phyloP scores from a whole-genome alignment of 1,140 invertebrate species.

The Anastrepha ludens region DNA sequence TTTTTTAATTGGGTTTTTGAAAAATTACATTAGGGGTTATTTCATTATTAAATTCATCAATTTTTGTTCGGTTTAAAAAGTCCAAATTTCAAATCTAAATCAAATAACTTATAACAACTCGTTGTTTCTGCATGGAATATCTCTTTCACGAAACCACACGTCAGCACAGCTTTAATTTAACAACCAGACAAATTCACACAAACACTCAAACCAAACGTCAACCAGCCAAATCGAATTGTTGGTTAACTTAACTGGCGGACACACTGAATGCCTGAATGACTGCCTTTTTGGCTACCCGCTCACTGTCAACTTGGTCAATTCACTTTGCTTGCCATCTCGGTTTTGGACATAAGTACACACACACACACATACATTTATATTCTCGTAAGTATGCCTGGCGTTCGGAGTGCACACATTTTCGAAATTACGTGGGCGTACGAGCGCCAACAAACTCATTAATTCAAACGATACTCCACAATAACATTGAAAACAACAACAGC shows the following conservation, averaged over 20 bases:
- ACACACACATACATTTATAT: too few species aligned
- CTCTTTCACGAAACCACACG: not conserved
- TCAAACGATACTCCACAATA: slow-evolving; percentile 50
- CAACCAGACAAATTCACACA: not conserved
- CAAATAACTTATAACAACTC: too few species aligned
- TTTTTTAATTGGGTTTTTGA: too few species aligned
- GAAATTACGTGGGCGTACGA: slow-evolving; percentile 44
- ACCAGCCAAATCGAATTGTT: slow-evolving; percentile 33
- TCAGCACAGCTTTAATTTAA: slow-evolving; percentile 28
- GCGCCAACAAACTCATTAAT: slow-evolving; percentile 46
- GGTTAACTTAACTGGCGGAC: slow-evolving; percentile 9
- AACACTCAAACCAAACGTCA: not conserved
- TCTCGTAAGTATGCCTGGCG: not conserved
- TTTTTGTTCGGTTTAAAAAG: too few species aligned
- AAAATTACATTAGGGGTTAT: too few species aligned
- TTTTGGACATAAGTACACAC: not conserved
- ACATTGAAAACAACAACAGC: slow-evolving; percentile 39
- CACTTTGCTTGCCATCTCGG: slow-evolving; percentile 3
- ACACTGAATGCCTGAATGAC: not conserved
- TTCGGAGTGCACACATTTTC: slow-evolving; percentile 7
- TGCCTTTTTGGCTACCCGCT: not conserved
- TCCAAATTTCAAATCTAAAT: too few species aligned
- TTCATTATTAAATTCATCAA: too few species aligned
- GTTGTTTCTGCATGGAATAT: not conserved
- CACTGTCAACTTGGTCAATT: not conserved